Conservation (phyloP, 2,113 vertebrate genomes). For the Cebidichthys violaceus region DNA sequence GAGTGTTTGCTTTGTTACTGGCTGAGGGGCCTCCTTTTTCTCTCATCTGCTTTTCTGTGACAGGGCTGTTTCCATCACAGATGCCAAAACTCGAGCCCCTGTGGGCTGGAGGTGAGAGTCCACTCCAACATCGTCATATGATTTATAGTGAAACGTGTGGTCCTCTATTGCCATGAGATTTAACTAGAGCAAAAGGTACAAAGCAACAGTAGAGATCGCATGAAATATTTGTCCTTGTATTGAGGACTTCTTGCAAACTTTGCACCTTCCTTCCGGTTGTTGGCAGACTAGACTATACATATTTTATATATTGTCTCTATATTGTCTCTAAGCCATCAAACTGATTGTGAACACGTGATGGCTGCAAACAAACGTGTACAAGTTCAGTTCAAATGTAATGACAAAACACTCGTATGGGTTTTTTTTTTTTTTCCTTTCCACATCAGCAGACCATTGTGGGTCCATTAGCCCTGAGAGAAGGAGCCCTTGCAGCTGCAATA, state of each 20-base stretch:
- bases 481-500: slow-evolving; percentile 77
- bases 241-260: slow-evolving; percentile 55
- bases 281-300: not conserved
- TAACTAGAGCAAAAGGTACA: slow-evolving; percentile 30
- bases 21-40: slow-evolving; percentile 51
- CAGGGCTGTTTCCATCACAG: slow-evolving; percentile 63
- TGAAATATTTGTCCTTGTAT: not conserved
- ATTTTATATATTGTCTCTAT: not conserved
- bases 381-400: slow-evolving; percentile 13
- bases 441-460: slow-evolving; percentile 55
- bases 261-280: slow-evolving; percentile 1
- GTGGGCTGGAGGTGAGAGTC: slow-evolving; percentile 64
- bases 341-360: not conserved
- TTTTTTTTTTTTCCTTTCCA: slow-evolving; percentile 52
- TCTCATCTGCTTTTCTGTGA: slow-evolving; percentile 72
- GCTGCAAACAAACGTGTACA: slow-evolving; percentile 20
- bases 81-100: slow-evolving; percentile 66
- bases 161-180: slow-evolving; percentile 16
- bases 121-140: slow-evolving; percentile 45
- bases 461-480: slow-evolving; percentile 68
- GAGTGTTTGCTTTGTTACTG: slow-evolving; percentile 68
- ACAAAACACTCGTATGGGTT: slow-evolving; percentile 22
- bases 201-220: not conserved
- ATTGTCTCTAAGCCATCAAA: not conserved
- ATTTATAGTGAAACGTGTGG: slow-evolving; percentile 56